Evolutionary conservation across 2,888 invertebrate species (phyloP), one percentile per base, ranked within the genome.

Genomic region (Choristoneura rosaceana): DNA sequence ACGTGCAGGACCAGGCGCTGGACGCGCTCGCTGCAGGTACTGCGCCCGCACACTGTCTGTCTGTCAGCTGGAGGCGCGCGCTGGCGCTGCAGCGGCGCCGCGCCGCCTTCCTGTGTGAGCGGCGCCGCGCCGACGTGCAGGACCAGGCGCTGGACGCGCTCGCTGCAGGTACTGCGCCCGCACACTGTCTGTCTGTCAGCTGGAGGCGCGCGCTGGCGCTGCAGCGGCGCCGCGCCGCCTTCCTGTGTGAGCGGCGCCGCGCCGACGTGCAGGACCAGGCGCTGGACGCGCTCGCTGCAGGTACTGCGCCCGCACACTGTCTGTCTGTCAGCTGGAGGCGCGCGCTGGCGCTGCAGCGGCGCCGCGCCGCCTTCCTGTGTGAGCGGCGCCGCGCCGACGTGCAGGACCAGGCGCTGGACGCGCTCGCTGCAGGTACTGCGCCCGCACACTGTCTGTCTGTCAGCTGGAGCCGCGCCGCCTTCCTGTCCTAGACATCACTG

Each of bases 221-320:
- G 76, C 96, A 97, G 84, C 95, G 96, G 0, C 95, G 96, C 71
- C 96, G 97, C 80, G 95, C 97, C 50, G 95, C 95, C 74, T 97
- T 97, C 89, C 91, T 99, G 69, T 95, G 96, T 81, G 97, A 97
- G 86, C 94, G 99, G 55, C 95, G 99, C 47, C 95, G 99, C 60
- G 98, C 98, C 77, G 99, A 99, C 91, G 97, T 99, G 1, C 94
- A 97, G 73, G 99, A 99, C 93, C 99, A 99, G 91, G 98, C 98
- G 69, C 98, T 98, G 84, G 99, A 99, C 91, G 97, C 97, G 78
- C 96, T 98, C 15, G 96, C 96, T 71, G 91, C 95, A 74, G 96
- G 96, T 96, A 38, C 45, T 9, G 60, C 7, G 10, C 0, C 34
- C 9, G 43, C 43, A 10, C 34, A 4, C n/a, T 2, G 34, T 2